Evolutionary conservation across 2,888 invertebrate species (phyloP), one percentile per base, ranked within the genome.

Genomic region (Rhingia rostrata): DNA sequence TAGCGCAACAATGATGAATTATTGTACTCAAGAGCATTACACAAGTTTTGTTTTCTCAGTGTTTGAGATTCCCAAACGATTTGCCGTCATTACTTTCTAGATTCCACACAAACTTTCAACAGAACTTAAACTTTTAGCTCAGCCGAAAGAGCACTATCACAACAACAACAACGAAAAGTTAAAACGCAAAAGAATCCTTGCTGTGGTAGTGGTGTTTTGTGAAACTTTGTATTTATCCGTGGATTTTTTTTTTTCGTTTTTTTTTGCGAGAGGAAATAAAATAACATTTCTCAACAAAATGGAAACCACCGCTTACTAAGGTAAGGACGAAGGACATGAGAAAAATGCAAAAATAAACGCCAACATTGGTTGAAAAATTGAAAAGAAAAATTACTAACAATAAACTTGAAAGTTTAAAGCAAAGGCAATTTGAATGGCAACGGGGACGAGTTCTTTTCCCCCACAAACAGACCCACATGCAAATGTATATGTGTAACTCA

Each of bases 401-500:
- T 83, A 83, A 83, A 83, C 73, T 79, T 79, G 79, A 83, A 83
- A 83, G 79, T 82, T 82, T 60, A 72, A 70, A 49, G 67, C 56
- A 73, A 63, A 67, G 82, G 83, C 79, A 82, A 82, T 78, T 72
- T 61, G 53, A 60, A 49, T 47, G 77, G 69, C 53, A 58, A 30
- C 32, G 79, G 53, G 30, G 63, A 45, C 54, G n/a, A 1, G 22
- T 22, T 2, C 22, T 22, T 22, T 22, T 33, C 22, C 12, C 14
- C 22, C 37, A 10, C 14, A 2, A 3, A 22, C 43, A 41, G 10
- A 41, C 37, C 14, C 33, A 30, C 14, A 37, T 4, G 4, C 43
- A 7, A 10, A 41, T 41, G 7, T 33, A 1, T 33, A 33, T 33
- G 35, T 9, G 4, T 7, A 5, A 4, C n/a, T 45, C 39, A 10